Base-by-base conservation (phyloP, 2,888 invertebrate genomes). In the Pterostichus niger region DNA sequence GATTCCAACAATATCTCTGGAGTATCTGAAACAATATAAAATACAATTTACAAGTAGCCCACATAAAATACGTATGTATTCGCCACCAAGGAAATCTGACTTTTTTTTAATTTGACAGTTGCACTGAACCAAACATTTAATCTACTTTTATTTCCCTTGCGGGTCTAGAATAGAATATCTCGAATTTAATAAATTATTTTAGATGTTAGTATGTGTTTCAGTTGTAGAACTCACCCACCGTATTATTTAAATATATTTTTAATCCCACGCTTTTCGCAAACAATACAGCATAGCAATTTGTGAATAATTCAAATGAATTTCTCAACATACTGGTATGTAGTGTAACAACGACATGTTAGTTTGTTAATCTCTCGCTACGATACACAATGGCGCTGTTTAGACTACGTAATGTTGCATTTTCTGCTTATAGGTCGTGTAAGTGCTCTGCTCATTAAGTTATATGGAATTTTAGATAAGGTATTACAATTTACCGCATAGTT, bases 401-500 rank as follows among this genome's bases (percentile, higher is more conserved):
- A 31, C 59, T 31, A 31, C 24, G 17, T 59, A 59, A 24, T 17
- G 59, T 31, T 59, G 40, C 40, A 40, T 40, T 40, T 40, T 40
- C 6, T 40, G 9, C 40, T 59, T 59, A 59, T 31, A 59, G 31
- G 31, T 17, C 15, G 24, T 31, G 40, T 40, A 40, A 40, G 40
- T 40, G 40, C 40, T 40, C 6, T 40, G 24, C 68, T 68, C 68
- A 68, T 68, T 68, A 68, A 68, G 33, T 68, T 68, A 68, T 33
- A 68, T 68, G 44, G 68, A 68, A 68, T 68, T 68, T 68, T 40
- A 40, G 68, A 68, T 31, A 68, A 33, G 35, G n/a, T 11, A 54
- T 54, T 54, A 54, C 6, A 54, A 54, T 54, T 54, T 15, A 54
- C n/a, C 10, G 9, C 54, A 6, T 15, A 6, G n/a, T 54, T 54